A percentile compares a stretch with the other conserved stretches of the same genome.
Conservation (phyloP, 2,888 invertebrate species). For the Ornithoptera priamus region DNA sequence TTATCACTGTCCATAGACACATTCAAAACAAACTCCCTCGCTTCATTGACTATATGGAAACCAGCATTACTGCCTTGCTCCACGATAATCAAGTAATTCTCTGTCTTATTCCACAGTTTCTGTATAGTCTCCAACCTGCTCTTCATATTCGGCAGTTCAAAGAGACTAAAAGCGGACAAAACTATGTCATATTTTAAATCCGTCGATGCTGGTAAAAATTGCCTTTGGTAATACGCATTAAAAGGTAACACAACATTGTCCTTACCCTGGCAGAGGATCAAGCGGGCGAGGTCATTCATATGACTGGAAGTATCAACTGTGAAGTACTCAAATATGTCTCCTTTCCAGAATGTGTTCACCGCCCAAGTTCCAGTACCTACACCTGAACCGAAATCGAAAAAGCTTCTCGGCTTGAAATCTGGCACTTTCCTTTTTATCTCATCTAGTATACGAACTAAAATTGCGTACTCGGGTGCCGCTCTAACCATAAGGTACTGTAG, state of each 20-base stretch:
- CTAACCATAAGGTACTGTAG: slow-evolving; percentile 86
- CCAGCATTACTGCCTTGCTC: slow-evolving; percentile 92
- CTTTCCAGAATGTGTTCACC: slow-evolving; percentile 85
- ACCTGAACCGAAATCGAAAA: slow-evolving; percentile 96
- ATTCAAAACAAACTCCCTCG: slow-evolving; percentile 88
- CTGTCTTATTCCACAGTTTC: slow-evolving; percentile 93
- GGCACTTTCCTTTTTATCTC: slow-evolving; percentile 85
- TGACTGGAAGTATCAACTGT: slow-evolving; percentile 89
- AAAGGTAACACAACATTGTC: slow-evolving; percentile 80
- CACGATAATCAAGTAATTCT: slow-evolving; percentile 88
- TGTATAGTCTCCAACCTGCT: slow-evolving; percentile 84
- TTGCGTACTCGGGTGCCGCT: slow-evolving; percentile 87
- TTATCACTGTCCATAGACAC: slow-evolving; percentile 54
- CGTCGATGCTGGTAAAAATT: slow-evolving; percentile 87
- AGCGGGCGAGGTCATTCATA: slow-evolving; percentile 90
- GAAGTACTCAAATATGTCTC: slow-evolving; percentile 88
- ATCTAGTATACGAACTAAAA: slow-evolving; percentile 83
- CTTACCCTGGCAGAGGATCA: slow-evolving; percentile 84
- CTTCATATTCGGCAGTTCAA: slow-evolving; percentile 86
- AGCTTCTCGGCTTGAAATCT: slow-evolving; percentile 85
- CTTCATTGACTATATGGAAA: slow-evolving; percentile 90
- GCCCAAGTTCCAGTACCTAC: slow-evolving; percentile 94
- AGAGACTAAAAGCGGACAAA: slow-evolving; percentile 87
- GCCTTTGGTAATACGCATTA: slow-evolving; percentile 85
- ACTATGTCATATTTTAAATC: slow-evolving; percentile 87